Evolutionary conservation across 2,888 invertebrate species (phyloP), one percentile per base, ranked within the genome.

Genomic region (Cremastobaeus sp.): DNA sequence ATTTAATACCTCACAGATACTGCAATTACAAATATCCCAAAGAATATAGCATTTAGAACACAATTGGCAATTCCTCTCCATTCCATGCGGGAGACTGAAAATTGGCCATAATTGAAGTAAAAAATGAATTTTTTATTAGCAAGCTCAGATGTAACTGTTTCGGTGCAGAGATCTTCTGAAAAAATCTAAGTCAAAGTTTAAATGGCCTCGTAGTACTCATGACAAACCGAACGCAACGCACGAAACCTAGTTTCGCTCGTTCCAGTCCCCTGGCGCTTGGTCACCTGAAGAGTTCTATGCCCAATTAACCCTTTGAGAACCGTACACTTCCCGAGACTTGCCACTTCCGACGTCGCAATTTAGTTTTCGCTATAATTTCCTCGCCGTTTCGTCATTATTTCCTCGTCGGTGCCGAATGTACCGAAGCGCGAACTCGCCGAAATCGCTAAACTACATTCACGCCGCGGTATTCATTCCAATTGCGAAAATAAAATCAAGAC

Each of bases 241-340:
- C 78, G 78, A 79, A 83, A 79, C 78, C 78, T 73, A 80, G 79
- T 83, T 83, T 79, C 77, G 70, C 80, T 74, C 84, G 86, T 86
- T 86, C 84, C 85, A 84, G 82, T 87, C 81, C 81, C 84, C 80
- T 85, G 84, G 75, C 77, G 85, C 83, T 84, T 83, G 85, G 85
- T 85, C 85, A 84, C 84, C 82, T 82, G 82, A 79, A 79, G 79
- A 82, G 79, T 82, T 82, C 83, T 82, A 86, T 86, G 86, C 83
- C 85, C 86, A 87, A 87, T 87, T 87, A 86, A 87, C 85, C 86
- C 84, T 84, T 86, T 84, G 86, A 86, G 82, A 85, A 86, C 83
- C 82, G 83, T 83, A 83, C 81, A 81, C 81, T 84, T 81, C 81
- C 79, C 82, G 80, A 78, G 81, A 76, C 82, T 81, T 80, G 79